Conservation (phyloP, 2,113 vertebrate genomes). For the Neolamprologus caudopunctatus region DNA sequence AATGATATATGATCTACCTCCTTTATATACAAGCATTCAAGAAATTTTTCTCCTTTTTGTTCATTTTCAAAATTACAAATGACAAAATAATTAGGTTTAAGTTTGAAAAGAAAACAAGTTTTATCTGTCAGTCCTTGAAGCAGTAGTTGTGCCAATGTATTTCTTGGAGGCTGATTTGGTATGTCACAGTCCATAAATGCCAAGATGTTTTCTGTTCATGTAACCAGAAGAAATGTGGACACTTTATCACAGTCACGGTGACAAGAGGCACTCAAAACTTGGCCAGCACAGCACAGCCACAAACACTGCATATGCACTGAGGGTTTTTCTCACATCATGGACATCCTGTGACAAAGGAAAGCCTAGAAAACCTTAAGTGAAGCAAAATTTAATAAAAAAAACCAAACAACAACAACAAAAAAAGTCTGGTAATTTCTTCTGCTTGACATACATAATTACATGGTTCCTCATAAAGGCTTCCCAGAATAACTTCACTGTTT, state of each 20-base stretch:
- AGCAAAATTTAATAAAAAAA: neutral
- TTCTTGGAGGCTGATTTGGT: neutral
- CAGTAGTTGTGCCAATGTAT: neutral
- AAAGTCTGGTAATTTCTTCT: neutral
- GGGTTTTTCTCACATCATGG: neutral
- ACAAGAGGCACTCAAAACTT: constrained; percentile 26
- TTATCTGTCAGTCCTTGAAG: neutral
- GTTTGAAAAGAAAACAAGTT: neutral
- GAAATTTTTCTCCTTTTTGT: neutral
- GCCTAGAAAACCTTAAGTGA: neutral
- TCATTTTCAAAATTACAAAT: neutral
- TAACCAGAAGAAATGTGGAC: neutral
- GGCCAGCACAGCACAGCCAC: neutral
- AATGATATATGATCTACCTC: neutral
- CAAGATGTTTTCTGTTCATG: neutral
- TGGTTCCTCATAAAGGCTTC: neutral
- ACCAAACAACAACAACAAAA: neutral
- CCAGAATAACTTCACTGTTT: neutral
- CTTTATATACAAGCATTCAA: neutral
- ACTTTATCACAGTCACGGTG: constrained; percentile 3
- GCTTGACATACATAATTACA: neutral
- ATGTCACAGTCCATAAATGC: neutral
- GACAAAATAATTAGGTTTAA: neutral
- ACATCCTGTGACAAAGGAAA: neutral
- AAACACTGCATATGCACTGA: neutral